phyloP scores from a whole-genome alignment of 2,113 vertebrate genomes.

The Serinus canaria region DNA sequence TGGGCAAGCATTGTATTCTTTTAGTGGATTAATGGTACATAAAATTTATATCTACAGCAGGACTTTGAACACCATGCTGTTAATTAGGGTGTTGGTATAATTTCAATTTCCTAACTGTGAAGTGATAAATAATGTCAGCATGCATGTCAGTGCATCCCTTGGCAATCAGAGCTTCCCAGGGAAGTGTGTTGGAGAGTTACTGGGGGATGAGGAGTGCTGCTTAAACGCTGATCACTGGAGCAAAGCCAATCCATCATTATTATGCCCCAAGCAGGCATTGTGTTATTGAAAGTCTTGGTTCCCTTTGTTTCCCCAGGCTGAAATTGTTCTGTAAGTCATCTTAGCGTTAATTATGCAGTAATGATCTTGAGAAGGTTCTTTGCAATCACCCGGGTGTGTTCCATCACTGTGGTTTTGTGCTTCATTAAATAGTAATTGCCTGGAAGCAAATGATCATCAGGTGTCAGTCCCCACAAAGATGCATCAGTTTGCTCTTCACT shows the following conservation, averaged over 20 bases:
- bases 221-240: not conserved
- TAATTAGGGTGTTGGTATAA: not conserved
- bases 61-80: not conserved
- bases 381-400: slow-evolving; percentile 37
- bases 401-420: slow-evolving; percentile 51
- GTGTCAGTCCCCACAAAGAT: slow-evolving; percentile 27
- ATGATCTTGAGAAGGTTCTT: slow-evolving; percentile 15
- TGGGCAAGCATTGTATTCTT: not conserved
- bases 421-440: slow-evolving; percentile 69
- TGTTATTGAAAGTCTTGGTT: slow-evolving; percentile 40
- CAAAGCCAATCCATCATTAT: slow-evolving; percentile 3
- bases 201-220: not conserved
- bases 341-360: slow-evolving; percentile 52
- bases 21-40: not conserved
- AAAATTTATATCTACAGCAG: not conserved
- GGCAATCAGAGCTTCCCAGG: not conserved
- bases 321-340: slow-evolving; percentile 20
- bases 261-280: not conserved
- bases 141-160: not conserved
- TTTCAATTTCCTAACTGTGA: not conserved
- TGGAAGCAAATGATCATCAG: slow-evolving; percentile 66
- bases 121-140: not conserved
- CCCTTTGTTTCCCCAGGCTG: slow-evolving; percentile 23
- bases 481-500: slow-evolving; percentile 33
- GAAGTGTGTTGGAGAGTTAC: not conserved